phyloP scores from a whole-genome alignment of 2,888 invertebrate genomes.

The Drosophila suboccidentalis region DNA sequence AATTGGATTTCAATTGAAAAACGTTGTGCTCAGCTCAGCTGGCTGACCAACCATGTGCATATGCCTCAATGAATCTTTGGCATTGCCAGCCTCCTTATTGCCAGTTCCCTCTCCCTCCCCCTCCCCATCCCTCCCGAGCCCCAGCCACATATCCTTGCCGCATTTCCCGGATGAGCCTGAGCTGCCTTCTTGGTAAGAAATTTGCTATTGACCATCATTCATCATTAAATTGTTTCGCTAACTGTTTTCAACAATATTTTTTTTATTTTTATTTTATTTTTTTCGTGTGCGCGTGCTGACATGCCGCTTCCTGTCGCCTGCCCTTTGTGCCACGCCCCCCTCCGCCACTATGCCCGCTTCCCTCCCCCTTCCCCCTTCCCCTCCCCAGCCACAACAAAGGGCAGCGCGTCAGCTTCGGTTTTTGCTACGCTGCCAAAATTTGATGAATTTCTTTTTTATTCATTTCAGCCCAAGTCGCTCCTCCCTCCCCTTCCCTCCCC shows the following conservation, averaged over 20 bases:
- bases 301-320: conserved; percentile 66
- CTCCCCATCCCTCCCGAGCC: neutral
- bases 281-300: conserved; percentile 58
- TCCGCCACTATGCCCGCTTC: neutral
- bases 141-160: neutral
- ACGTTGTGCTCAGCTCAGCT: conserved; percentile 34
- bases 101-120: neutral
- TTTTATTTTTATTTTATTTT: conserved; percentile 9
- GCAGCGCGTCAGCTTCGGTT: conserved; percentile 42
- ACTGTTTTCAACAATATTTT: conserved; percentile 74
- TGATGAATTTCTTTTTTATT: conserved; percentile 81
- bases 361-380: neutral
- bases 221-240: conserved; percentile 81
- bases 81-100: conserved; percentile 5
- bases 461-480: conserved; percentile 45
- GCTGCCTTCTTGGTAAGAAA: conserved; percentile 29
- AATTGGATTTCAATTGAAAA: conserved; percentile 70
- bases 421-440: conserved; percentile 75
- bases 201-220: conserved; percentile 77
- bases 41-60: conserved; percentile 61
- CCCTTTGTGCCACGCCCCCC: neutral
- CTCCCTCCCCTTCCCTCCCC: neutral
- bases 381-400: conserved; percentile 43
- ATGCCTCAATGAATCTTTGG: conserved; percentile 49
- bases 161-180: neutral